These are phyloP conservation scores for Alligator mississippiensis DNA, from an alignment of 2,113 vertebrate species.

Conservation along the genomic window DNA sequence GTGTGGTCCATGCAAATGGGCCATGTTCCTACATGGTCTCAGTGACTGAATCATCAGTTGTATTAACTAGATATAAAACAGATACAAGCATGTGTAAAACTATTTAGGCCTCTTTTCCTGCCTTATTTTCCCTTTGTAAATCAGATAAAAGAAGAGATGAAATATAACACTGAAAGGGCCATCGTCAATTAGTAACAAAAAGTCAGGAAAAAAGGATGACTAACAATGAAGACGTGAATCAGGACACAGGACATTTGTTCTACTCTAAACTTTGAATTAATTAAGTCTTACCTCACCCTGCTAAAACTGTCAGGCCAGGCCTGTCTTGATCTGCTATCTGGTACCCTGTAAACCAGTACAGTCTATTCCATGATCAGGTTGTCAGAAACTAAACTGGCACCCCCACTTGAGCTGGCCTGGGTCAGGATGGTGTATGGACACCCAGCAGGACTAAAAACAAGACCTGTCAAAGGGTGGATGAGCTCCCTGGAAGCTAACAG, in stretches of 20 bases:
- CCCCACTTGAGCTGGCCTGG: too few species aligned
- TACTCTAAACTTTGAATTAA: background rate
- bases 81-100: background rate
- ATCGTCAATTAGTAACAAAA: background rate
- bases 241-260: background rate
- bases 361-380: too few species aligned
- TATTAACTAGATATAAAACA: background rate
- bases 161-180: background rate
- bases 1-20: background rate
- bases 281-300: background rate
- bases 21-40: background rate
- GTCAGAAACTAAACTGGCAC: too few species aligned
- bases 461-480: too few species aligned
- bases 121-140: too few species aligned
- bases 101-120: background rate
- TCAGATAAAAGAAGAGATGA: background rate
- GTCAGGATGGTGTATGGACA: too few species aligned
- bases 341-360: too few species aligned
- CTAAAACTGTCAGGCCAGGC: too few species aligned
- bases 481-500: too few species aligned
- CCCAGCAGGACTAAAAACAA: too few species aligned
- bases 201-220: background rate
- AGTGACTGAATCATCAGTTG: background rate
- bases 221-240: background rate
- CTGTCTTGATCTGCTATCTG: too few species aligned